Percentiles rank a stretch among this genome's conserved stretches.
Conservation (phyloP, 2,113 vertebrate genomes). For the Erpornis zantholeuca region DNA sequence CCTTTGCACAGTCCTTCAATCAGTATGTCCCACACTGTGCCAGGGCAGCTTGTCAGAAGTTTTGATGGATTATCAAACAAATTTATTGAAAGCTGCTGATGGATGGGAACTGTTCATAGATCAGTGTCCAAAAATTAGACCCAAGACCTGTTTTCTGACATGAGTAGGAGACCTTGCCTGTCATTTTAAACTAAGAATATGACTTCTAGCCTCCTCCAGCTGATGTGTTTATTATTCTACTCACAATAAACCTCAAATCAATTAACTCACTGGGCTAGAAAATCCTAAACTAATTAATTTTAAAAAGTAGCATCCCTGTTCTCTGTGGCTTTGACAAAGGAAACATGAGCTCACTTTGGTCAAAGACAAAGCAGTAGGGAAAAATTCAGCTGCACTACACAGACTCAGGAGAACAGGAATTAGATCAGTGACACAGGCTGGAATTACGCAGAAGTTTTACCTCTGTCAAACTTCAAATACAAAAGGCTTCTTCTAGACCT, state of each 20-base stretch:
- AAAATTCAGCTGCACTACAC: not conserved
- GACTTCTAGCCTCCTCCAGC: not conserved
- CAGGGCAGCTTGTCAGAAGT: not conserved
- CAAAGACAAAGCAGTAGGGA: not conserved
- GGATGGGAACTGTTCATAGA: not conserved
- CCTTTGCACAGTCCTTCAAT: not conserved
- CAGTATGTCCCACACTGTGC: not conserved
- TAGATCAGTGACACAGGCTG: not conserved
- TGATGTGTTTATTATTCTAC: not conserved
- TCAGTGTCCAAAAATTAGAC: not conserved
- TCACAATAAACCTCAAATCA: not conserved
- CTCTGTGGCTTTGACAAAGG: not conserved
- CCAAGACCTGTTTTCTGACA: not conserved
- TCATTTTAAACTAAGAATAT: not conserved
- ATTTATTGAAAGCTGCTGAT: not conserved
- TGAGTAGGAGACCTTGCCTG: not conserved
- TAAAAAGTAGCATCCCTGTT: not conserved
- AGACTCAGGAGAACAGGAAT: not conserved
- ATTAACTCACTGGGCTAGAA: not conserved
- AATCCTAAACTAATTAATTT: not conserved
- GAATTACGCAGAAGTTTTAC: not conserved
- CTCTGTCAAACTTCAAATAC: not conserved
- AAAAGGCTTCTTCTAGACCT: not conserved
- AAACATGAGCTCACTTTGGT: not conserved
- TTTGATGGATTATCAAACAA: not conserved